Base-by-base conservation (phyloP, 2,888 invertebrate species). In the Carterocephalus palaemon region DNA sequence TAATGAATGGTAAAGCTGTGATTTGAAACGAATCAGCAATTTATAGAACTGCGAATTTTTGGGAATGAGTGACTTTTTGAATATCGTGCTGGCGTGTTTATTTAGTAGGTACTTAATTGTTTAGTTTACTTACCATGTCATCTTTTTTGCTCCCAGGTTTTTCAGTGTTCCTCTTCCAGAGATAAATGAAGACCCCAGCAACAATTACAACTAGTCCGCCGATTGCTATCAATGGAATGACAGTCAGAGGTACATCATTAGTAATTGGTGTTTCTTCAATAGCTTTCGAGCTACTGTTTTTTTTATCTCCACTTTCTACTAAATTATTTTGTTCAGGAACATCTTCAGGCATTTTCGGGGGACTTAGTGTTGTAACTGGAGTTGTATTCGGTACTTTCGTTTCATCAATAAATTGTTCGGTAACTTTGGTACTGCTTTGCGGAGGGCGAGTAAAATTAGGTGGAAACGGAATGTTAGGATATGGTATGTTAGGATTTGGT, bases 171-270 rank as follows among this genome's bases (percentile, higher is more conserved):
- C 91, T 92, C 64, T 90, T 92, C 57, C 93, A 90, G 54, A 93
- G 91, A 43, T 93, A 89, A 59, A 93, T 89, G 8, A 91, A 89
- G 1, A 92, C 89, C 29, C 89, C 88, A 10, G 90, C 91, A 2
- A 92, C 90, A 10, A 92, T 89, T 2, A 92, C 73, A 47, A 94
- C 90, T 33, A 95, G 82, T 2, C 89, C 91, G 57, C 90, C 91
- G 33, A 94, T 90, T 5, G 92, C 91, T 13, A 92, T 85, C 34
- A 94, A 81, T 1, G 94, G 93, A 57, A 94, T 89, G 34, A 94
- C 78, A 28, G 93, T 91, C 23, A 62, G 28, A 26, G 91, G 85
- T 29, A 92, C 74, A 53, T 91, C 90, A 38, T 78, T 82, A 7
- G 45, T 54, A 12, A 54, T 69, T 1, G 74, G 68, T 7, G 82